Evolutionary conservation across 2,113 vertebrate species (phyloP).

Genomic region (Machaerirhynchus nigripectus): DNA sequence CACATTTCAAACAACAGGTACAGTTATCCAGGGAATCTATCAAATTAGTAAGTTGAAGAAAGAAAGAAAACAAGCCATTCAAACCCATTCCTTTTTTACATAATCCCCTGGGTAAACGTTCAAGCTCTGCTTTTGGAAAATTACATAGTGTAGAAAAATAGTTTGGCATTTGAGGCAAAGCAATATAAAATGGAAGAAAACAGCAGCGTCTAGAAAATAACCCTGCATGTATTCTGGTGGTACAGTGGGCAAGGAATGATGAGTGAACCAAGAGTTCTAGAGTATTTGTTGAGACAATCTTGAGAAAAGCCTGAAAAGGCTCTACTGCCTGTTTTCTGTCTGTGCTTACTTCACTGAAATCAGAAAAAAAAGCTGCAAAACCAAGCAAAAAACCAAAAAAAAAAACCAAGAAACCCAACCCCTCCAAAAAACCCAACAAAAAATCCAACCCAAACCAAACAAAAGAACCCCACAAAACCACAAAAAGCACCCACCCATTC

Average conservation of each 20-base stretch:
- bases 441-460: neutral
- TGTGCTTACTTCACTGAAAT: neutral
- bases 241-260: neutral
- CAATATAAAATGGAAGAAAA: neutral
- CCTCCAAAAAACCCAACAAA: neutral
- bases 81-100: neutral
- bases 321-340: neutral
- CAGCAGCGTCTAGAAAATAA: neutral
- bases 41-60: neutral
- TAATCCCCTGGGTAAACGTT: neutral
- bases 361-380: neutral
- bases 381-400: neutral
- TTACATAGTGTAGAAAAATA: neutral
- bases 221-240: neutral
- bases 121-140: neutral
- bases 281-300: neutral
- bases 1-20: neutral
- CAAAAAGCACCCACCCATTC: neutral
- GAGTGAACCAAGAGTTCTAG: neutral
- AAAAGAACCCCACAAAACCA: neutral
- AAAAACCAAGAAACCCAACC: neutral
- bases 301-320: neutral
- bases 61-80: neutral
- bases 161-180: neutral
- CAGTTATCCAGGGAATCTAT: neutral